A percentile compares a stretch with the other conserved stretches of the same genome.
These are phyloP conservation scores for Mythimna lalbum DNA, from an alignment of 2,888 invertebrate genomes.

Conservation along the genomic window DNA sequence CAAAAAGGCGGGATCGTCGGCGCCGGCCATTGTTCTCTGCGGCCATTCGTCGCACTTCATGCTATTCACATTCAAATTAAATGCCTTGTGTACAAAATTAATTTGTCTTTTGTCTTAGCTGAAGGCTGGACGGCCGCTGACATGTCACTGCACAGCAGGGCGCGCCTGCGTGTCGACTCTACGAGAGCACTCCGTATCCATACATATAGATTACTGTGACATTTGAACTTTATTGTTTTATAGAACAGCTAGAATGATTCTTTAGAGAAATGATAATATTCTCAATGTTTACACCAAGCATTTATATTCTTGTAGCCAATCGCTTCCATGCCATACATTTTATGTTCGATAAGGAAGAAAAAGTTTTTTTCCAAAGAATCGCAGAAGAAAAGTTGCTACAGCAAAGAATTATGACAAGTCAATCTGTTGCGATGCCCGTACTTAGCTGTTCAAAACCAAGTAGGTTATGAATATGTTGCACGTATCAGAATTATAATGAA, in stretches of 20 bases:
- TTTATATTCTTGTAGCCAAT: background rate
- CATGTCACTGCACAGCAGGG: slow-evolving; percentile 86
- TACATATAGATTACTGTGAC: slow-evolving; percentile 44
- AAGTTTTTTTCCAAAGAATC: slow-evolving; percentile 54
- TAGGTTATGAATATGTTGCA: slow-evolving; percentile 77
- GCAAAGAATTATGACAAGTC: slow-evolving; percentile 79
- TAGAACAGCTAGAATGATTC: slow-evolving; percentile 23
- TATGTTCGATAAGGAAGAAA: background rate
- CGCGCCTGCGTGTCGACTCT: slow-evolving; percentile 63
- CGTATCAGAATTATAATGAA: slow-evolving; percentile 75
- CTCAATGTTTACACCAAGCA: background rate
- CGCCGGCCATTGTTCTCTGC: slow-evolving; percentile 89
- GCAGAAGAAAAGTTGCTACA: slow-evolving; percentile 76
- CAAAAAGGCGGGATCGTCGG: slow-evolving; percentile 87
- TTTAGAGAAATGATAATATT: slow-evolving; percentile 34
- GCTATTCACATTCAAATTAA: slow-evolving; percentile 91
- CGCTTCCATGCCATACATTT: background rate
- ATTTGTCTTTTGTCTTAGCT: slow-evolving; percentile 91
- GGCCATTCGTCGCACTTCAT: slow-evolving; percentile 90
- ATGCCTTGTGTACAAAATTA: slow-evolving; percentile 90
- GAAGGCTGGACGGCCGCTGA: slow-evolving; percentile 77
- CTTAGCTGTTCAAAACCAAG: slow-evolving; percentile 64
- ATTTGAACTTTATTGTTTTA: slow-evolving; percentile 62
- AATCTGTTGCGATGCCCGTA: slow-evolving; percentile 77
- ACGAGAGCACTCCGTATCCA: slow-evolving; percentile 31